phyloP scores from a whole-genome alignment of 2,888 invertebrate species.

The Drosophila mimica region DNA sequence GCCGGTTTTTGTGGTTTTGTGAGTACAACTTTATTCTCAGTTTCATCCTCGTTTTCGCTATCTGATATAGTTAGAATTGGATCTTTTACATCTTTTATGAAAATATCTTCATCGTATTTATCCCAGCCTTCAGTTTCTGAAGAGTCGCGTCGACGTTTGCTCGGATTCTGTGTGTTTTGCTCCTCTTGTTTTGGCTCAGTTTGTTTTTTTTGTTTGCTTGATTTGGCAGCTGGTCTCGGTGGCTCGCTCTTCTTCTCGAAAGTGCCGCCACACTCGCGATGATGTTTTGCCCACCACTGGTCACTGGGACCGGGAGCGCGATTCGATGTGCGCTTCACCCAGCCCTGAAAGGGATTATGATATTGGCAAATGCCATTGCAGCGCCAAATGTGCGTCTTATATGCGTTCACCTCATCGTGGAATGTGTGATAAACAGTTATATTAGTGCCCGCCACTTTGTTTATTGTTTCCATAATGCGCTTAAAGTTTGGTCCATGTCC shows the following conservation, averaged over 20 bases:
- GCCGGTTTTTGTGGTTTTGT: background rate
- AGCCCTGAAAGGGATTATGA: constrained; percentile 93
- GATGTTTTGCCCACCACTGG: constrained; percentile 94
- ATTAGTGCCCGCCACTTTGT: constrained; percentile 92
- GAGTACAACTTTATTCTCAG: background rate
- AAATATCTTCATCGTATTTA: constrained; percentile 80
- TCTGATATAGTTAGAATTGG: constrained; percentile 71
- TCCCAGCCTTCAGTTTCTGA: constrained; percentile 43
- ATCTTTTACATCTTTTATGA: constrained; percentile 60
- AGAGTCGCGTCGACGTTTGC: constrained; percentile 70
- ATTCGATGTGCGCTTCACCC: constrained; percentile 94
- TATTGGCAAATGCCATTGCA: constrained; percentile 95
- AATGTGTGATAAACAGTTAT: constrained; percentile 97
- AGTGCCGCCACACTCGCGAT: constrained; percentile 91
- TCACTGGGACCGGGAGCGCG: constrained; percentile 94
- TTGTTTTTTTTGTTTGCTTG: background rate
- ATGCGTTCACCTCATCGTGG: constrained; percentile 95
- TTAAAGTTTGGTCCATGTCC: constrained; percentile 98
- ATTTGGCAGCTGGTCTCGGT: constrained; percentile 61
- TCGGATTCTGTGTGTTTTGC: background rate
- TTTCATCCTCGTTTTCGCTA: constrained; percentile 55
- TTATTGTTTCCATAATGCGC: constrained; percentile 96
- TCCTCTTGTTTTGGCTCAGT: background rate
- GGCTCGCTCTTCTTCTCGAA: constrained; percentile 95
- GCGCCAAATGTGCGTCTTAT: constrained; percentile 97